phyloP scores from a whole-genome alignment of 2,113 vertebrate genomes.

The Pionites leucogaster region DNA sequence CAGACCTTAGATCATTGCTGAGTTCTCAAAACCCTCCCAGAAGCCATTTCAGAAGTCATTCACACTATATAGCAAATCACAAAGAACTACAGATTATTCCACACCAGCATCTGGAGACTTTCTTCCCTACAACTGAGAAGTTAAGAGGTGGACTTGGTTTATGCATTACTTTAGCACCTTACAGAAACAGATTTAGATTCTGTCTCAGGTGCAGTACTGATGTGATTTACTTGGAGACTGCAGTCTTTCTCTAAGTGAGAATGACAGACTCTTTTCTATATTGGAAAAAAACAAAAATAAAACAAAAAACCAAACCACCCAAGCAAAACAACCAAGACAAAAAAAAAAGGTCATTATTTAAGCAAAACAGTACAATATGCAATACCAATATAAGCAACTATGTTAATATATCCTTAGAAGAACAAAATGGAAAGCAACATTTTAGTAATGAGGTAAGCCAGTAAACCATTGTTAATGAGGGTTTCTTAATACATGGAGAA shows the following conservation, averaged over 20 bases:
- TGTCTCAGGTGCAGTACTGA: not conserved
- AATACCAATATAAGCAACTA: not conserved
- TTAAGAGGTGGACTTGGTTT: not conserved
- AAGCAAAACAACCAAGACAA: not conserved
- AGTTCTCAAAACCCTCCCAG: not conserved
- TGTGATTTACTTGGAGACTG: not conserved
- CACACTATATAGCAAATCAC: not conserved
- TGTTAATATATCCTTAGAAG: not conserved
- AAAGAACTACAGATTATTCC: not conserved
- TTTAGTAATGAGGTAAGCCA: not conserved
- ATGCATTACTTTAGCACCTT: not conserved
- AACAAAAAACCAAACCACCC: not conserved
- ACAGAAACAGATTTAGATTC: not conserved
- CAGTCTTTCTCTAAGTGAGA: not conserved
- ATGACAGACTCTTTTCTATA: not conserved
- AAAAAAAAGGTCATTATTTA: not conserved
- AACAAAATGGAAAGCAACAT: not conserved
- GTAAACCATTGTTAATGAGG: not conserved
- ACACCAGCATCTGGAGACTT: not conserved
- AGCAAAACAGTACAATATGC: not conserved
- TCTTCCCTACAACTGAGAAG: not conserved
- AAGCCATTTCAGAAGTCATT: not conserved
- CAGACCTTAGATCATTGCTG: not conserved
- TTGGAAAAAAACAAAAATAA: not conserved
- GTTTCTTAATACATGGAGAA: not conserved